Percentiles rank a stretch among this genome's conserved stretches.
Evolutionary conservation across 2,113 vertebrate species (phyloP).

Genomic region (Seriola rivoliana): DNA sequence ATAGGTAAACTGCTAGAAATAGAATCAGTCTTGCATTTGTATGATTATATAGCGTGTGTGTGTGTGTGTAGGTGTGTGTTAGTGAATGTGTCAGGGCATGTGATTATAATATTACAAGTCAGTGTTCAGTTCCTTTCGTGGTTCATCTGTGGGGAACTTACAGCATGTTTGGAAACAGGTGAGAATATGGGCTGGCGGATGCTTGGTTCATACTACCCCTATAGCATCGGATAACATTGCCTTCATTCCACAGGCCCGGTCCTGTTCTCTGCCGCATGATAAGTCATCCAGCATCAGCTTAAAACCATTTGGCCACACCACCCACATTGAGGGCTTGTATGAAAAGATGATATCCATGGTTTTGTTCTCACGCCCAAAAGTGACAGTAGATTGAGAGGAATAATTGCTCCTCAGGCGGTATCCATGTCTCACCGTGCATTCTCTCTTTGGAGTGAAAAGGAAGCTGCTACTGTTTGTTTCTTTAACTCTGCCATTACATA

Average conservation of each 20-base stretch:
- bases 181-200: conserved; percentile 73
- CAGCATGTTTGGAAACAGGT: conserved; percentile 44
- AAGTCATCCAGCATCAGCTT: conserved; percentile 65
- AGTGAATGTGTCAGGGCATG: conserved; percentile 22
- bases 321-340: conserved; percentile 64
- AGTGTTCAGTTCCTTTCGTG: conserved; percentile 43
- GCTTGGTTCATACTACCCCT: conserved; percentile 65
- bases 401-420: conserved; percentile 21
- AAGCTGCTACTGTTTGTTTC: conserved; percentile 33
- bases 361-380: conserved; percentile 59
- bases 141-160: conserved; percentile 43
- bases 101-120: conserved; percentile 25
- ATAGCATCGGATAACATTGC: conserved; percentile 77
- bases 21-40: conserved; percentile 11
- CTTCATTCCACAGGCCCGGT: conserved; percentile 73
- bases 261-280: conserved; percentile 69
- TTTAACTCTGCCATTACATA: conserved; percentile 1
- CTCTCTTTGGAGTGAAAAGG: conserved; percentile 26
- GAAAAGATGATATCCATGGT: conserved; percentile 65
- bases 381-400: conserved; percentile 59
- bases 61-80: not conserved
- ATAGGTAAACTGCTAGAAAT: not conserved
- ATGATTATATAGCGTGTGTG: not conserved
- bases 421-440: conserved; percentile 29
- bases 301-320: conserved; percentile 66